Evolutionary conservation across 2,113 vertebrate genomes (phyloP).

Genomic region (Arvicanthis niloticus): DNA sequence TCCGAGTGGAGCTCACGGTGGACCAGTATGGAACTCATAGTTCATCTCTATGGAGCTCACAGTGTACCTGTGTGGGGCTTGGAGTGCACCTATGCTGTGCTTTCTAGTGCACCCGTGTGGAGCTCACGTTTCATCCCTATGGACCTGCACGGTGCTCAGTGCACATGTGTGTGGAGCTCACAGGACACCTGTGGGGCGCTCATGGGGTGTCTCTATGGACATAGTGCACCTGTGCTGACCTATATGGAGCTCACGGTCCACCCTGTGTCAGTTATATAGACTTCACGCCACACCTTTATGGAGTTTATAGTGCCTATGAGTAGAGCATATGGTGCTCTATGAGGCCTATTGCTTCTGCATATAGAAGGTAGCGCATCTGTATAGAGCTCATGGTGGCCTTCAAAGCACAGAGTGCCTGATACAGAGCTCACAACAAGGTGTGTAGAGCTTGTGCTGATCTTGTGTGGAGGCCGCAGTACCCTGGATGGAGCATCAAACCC

Average conservation of each 20-base stretch:
- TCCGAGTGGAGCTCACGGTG: not conserved
- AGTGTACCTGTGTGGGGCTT: too few species aligned
- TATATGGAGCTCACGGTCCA: not conserved
- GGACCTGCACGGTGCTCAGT: too few species aligned
- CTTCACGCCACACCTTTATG: too few species aligned
- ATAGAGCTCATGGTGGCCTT: not conserved
- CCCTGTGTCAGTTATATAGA: not conserved
- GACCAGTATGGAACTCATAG: not conserved
- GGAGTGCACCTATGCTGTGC: too few species aligned
- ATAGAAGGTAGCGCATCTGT: not conserved
- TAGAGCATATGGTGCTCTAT: not conserved
- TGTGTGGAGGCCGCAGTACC: not conserved
- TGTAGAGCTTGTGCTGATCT: too few species aligned
- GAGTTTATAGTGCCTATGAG: not conserved
- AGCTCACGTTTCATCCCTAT: not conserved
- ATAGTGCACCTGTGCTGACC: not conserved
- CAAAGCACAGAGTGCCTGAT: not conserved
- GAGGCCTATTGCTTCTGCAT: not conserved
- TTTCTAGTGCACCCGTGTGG: not conserved
- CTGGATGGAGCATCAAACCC: not conserved
- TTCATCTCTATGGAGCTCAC: not conserved
- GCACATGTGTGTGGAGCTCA: not conserved
- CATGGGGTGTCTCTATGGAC: rapidly evolving
- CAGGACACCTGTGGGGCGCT: not conserved
- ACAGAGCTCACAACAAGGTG: not conserved